Conservation (phyloP, 2,888 invertebrate genomes). For the Hololepta plana region DNA sequence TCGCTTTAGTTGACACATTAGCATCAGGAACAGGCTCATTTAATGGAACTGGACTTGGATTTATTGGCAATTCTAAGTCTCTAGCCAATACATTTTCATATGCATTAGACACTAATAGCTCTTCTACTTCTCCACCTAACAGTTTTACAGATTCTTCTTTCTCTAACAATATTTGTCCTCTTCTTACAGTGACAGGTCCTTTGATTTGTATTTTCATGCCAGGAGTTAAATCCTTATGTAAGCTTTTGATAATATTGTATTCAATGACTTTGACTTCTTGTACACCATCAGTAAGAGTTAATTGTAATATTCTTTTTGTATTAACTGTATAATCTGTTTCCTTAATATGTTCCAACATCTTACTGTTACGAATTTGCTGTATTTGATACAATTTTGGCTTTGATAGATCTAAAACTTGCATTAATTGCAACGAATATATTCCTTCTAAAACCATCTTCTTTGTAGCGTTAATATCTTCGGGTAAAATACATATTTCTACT, state of each 20-base stretch:
- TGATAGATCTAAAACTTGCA: constrained; percentile 41
- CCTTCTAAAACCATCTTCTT: constrained; percentile 32
- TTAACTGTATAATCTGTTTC: constrained; percentile 33
- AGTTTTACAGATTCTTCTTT: constrained; percentile 34
- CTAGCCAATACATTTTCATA: constrained; percentile 40
- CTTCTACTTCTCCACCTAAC: constrained; percentile 57
- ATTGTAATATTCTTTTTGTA: constrained; percentile 46
- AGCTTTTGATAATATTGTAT: constrained; percentile 38
- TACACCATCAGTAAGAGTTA: constrained; percentile 57
- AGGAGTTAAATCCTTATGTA: constrained; percentile 37
- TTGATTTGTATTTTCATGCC: constrained; percentile 45
- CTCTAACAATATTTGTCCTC: constrained; percentile 48
- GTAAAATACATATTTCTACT: constrained; percentile 41
- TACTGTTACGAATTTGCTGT: constrained; percentile 28
- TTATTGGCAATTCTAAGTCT: constrained; percentile 34
- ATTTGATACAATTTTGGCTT: constrained; percentile 26
- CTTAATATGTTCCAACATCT: constrained; percentile 34
- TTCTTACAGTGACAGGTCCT: constrained; percentile 51
- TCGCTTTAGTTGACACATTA: too few relatives aligned
- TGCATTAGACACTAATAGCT: constrained; percentile 35
- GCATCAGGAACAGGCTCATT: too few relatives aligned
- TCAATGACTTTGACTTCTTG: constrained; percentile 54
- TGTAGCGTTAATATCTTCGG: constrained; percentile 31
- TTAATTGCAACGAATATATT: constrained; percentile 42
- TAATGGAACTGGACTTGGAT: constrained; percentile 24